Evolutionary conservation across 1,140 invertebrate species (phyloP), one percentile per base, ranked within the genome.

Genomic region (Solenopsis invicta): DNA sequence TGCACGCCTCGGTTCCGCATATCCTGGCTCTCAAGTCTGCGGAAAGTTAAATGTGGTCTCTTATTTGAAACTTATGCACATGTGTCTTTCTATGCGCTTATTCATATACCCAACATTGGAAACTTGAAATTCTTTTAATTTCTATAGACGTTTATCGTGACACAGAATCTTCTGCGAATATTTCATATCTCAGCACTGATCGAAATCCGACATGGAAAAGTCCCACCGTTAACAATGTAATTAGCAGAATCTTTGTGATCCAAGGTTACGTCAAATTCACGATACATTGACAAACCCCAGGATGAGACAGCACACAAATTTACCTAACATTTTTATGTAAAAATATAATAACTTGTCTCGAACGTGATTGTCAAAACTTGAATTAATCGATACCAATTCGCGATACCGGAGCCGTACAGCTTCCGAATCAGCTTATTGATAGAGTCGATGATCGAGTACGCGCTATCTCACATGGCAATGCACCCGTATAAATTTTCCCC

Each of bases 381-480:
- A 64, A 54, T 24, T 37, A 72, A 34, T 41, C 8, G 21, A 10
- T 41, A n/a, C n/a, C n/a, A 41, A 21, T 50, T 71, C 66, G 34
- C 8, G 13, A 67, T 5, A 80, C n/a, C 18, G 9, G 8, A 72
- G 24, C 50, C 52, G 13, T 72, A 10, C 24, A 18, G 1, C 48
- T 72, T 45, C 16, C 64, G 16, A 72, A 48, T 0, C 13, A 41
- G 54, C 24, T n/a, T 37, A 10, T 59, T 13, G 24, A 56, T 29
- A 56, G 37, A 72, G 18, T 54, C 77, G 16, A 50, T 48, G 62
- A 69, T 80, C 45, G 41, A 75, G 56, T 61, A 75, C 41, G 67
- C 52, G 66, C 29, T 24, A 82, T 84, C 69, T 75, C 69, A 75
- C 69, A 18, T 54, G n/a, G 48, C 29, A 84, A 75, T n/a, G 69